These are phyloP conservation scores for Thalassoma bifasciatum DNA, from an alignment of 2,113 vertebrate species.

Conservation along the genomic window DNA sequence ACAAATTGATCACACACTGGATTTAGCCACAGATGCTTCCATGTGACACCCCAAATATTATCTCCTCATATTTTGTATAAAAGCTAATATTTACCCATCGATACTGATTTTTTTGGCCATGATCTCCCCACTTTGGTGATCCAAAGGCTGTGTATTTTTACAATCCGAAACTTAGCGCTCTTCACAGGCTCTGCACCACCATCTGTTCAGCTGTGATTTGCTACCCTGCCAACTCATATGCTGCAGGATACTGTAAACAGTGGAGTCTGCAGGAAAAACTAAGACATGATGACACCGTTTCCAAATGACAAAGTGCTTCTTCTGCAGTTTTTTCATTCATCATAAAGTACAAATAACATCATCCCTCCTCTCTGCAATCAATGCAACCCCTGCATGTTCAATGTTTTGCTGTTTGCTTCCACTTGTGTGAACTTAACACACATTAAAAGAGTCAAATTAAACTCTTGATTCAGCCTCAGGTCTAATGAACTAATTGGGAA, in stretches of 20 bases:
- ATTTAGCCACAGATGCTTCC: not conserved
- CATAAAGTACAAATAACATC: not conserved
- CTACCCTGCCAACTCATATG: conserved; percentile 54
- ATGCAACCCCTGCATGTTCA: not conserved
- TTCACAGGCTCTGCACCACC: conserved; percentile 65
- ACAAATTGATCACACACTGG: conserved; percentile 37
- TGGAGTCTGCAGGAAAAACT: conserved; percentile 11
- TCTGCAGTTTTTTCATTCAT: conserved; percentile 17
- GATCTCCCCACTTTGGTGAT: not conserved
- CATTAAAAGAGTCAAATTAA: conserved; percentile 13
- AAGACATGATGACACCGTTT: conserved; percentile 21
- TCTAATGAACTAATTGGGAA: not conserved
- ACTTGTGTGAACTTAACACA: conserved; percentile 2
- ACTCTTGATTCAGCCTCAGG: not conserved
- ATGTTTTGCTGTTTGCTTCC: too few relatives aligned
- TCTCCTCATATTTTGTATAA: not conserved
- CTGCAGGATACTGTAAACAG: conserved; percentile 56
- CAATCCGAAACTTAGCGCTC: conserved; percentile 44
- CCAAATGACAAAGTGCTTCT: conserved; percentile 14
- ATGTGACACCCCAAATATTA: not conserved
- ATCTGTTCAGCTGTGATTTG: conserved; percentile 66
- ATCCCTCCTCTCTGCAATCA: not conserved
- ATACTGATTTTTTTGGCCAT: not conserved
- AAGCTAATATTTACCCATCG: not conserved
- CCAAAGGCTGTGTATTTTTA: conserved; percentile 27